A percentile compares a stretch with the other conserved stretches of the same genome.
Conservation (phyloP, 2,113 vertebrate species). For the Zosterops hypoxanthus region DNA sequence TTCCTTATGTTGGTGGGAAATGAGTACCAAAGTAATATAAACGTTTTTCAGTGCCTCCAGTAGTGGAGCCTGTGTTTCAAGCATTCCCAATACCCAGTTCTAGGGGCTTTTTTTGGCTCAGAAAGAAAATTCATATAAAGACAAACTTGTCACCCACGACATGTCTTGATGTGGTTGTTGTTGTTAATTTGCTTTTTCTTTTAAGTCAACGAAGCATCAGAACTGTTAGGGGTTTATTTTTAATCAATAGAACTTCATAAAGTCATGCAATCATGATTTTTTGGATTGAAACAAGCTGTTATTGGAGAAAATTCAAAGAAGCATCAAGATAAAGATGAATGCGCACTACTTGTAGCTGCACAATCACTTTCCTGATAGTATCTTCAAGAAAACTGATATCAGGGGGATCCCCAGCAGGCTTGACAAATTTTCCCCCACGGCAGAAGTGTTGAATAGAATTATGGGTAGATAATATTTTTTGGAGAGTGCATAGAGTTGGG, state of each 20-base stretch:
- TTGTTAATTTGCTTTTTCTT: not conserved
- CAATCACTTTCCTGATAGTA: not conserved
- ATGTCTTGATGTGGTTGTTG: not conserved
- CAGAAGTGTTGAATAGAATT: not conserved
- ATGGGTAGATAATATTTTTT: not conserved
- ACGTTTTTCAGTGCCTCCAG: not conserved
- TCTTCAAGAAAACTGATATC: not conserved
- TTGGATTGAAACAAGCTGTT: not conserved
- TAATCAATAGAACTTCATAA: not conserved
- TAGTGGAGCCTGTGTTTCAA: not conserved
- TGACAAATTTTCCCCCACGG: not conserved
- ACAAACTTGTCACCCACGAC: not conserved
- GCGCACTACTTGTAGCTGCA: not conserved
- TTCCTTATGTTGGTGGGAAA: conserved; percentile 16
- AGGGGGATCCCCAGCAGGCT: not conserved
- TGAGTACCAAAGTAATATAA: not conserved
- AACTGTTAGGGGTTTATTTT: not conserved
- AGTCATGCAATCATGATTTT: not conserved
- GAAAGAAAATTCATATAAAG: not conserved
- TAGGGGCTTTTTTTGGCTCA: not conserved
- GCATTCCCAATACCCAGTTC: not conserved
- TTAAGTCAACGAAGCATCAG: not conserved
- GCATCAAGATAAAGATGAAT: not conserved
- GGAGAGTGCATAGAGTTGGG: not conserved
- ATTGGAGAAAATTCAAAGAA: not conserved